These are phyloP conservation scores for Barbus barbus DNA, from an alignment of 2,113 vertebrate species.

Conservation along the genomic window DNA sequence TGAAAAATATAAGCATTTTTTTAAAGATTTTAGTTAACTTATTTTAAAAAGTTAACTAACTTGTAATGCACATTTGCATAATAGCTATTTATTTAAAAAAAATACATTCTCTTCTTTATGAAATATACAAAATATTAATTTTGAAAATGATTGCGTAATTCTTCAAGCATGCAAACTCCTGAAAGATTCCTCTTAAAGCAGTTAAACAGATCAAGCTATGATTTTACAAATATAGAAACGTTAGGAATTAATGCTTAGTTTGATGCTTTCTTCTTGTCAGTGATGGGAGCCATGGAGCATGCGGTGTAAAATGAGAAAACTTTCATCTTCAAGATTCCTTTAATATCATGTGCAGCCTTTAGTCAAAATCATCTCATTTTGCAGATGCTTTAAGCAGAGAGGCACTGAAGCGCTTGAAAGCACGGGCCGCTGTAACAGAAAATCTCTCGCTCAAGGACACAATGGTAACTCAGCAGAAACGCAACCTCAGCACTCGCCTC, in stretches of 20 bases:
- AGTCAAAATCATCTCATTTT: not conserved
- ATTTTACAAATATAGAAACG: not conserved
- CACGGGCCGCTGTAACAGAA: not conserved
- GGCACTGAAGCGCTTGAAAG: not conserved
- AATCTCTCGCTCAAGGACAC: not conserved
- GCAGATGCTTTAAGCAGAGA: not conserved
- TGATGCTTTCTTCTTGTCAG: not conserved
- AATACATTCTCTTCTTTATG: too few species aligned
- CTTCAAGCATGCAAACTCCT: too few species aligned
- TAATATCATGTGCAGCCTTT: not conserved
- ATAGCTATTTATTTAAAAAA: too few species aligned
- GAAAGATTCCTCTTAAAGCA: not conserved
- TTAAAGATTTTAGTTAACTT: too few species aligned
- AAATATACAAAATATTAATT: too few species aligned
- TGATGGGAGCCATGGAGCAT: not conserved
- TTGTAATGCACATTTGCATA: too few species aligned
- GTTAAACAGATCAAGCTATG: not conserved
- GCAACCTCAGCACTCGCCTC: conserved; percentile 20
- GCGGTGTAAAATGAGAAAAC: not conserved
- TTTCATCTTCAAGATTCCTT: not conserved
- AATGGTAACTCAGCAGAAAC: not conserved
- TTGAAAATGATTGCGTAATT: too few species aligned
- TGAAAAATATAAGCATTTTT: too few species aligned
- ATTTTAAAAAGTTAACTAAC: too few species aligned
- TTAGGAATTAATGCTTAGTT: not conserved